Evolutionary conservation across 2,113 vertebrate genomes (phyloP).

Genomic region (Mus pahari): DNA sequence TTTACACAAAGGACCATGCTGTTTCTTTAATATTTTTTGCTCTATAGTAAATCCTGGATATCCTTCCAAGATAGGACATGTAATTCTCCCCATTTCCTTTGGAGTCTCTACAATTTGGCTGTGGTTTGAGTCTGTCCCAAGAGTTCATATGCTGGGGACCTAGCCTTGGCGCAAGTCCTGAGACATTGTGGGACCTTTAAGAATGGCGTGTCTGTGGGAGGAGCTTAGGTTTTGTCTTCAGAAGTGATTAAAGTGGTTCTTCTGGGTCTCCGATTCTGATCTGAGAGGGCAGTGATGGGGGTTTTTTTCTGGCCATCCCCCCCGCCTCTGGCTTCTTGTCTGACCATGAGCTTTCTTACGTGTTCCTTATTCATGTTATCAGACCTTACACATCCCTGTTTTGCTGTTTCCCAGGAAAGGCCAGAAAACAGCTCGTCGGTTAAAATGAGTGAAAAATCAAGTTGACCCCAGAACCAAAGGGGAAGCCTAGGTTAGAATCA

Average conservation of each 20-base stretch:
- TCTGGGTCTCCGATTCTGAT: background rate
- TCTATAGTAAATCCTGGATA: background rate
- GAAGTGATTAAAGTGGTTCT: background rate
- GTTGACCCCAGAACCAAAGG: background rate
- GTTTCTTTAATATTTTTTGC: background rate
- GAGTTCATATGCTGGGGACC: background rate
- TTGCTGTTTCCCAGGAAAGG: background rate
- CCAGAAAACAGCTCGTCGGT: background rate
- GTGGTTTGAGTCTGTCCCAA: background rate
- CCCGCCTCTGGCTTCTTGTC: background rate
- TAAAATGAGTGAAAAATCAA: slow-evolving; percentile 46
- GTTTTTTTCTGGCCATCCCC: background rate
- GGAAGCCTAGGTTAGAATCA: background rate
- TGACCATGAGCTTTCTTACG: background rate
- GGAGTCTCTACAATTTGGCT: background rate
- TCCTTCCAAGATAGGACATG: background rate
- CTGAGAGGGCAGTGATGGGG: background rate
- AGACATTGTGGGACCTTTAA: background rate
- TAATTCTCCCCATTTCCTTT: background rate
- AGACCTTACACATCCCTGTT: background rate
- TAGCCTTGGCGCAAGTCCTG: background rate
- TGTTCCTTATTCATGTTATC: background rate
- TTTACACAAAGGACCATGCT: background rate
- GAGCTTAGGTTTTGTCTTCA: background rate
- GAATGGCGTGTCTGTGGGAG: background rate